Base-by-base conservation (phyloP, 2,797 vertebrate genomes). In the Mionectes olivaceus region DNA sequence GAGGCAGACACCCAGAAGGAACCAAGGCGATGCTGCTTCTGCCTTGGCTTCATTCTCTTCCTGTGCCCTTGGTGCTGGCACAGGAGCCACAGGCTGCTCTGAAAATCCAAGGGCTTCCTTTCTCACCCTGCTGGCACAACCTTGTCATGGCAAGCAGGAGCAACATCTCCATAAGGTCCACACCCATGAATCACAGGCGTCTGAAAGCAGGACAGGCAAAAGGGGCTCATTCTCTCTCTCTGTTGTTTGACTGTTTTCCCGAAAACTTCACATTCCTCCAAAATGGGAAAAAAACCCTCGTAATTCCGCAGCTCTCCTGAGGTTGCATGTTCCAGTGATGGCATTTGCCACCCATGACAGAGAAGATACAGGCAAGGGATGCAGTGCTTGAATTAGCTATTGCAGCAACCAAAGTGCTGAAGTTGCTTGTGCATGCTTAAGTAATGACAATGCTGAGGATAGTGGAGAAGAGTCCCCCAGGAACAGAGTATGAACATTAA, bases 401-500 rank as follows among this genome's bases (percentile, higher is more conserved):
- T 81, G 76, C 23, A 30, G 71, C 28, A 2, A 90, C 70, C 53
- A 30, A 60, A 83, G 74, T 83, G 74, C 71, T 89, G 6, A 84
- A 84, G 95, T 96, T 96, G 94, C 94, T 91, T 95, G 90, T 94
- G 80, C 75, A 2, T 96, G 83, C 83, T 89, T 64, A 93, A 90
- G 56, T 69, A 87, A 95, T 84, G 91, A 87, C 84, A 89, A 71
- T 92, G 93, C 71, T 90, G 87, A 93, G 90, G 87, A 84, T 87
- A 94, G 85, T 71, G 52, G 80, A 78, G 64, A 88, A 82, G 73
- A 86, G 82, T 95, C 95, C 95, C 94, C 71, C 71, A 93, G 96
- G 96, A 90, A 84, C 75, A 83, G 83, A 94, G 74, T 87, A 92
- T 96, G 94, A 97, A 97, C 96, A 93, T 97, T 98, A 98, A 98